Evolutionary conservation across 2,113 vertebrate genomes (phyloP), one percentile per base, ranked within the genome.

Genomic region (Calidris pygmaea): DNA sequence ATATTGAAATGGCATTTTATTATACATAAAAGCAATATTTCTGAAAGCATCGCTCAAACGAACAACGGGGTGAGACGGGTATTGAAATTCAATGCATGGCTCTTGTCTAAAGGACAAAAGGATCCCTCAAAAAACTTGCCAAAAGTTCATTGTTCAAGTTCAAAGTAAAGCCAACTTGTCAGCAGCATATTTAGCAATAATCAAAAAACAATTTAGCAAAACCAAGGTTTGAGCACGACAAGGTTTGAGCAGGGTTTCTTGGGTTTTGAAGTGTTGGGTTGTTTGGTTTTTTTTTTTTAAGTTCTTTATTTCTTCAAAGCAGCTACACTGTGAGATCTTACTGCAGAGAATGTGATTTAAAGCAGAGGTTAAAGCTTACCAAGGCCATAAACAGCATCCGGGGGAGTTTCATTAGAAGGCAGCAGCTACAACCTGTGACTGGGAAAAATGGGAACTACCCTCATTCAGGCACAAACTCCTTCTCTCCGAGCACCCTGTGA

Each of bases 401-500:
- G 29, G 7, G 20, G 41, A 56, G 6, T 75, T 75, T 62, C 89
- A 76, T 15, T 22, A 41, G 9, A 19, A 76, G 16, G 66, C 8
- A 21, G 43, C 4, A 29, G 26, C 58, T 27, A 39, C 35, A 65
- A 47, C 19, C 23, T 35, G 9, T 6, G 60, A 43, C n/a, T 43
- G 29, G 39, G 66, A 34, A 9, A 10, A 29, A 62, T 0, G 2
- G 50, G 59, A 39, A 23, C 53, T 21, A 4, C 10, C 37, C 26
- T 67, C 47, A 5, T 3, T 13, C 37, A 9, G 35, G 35, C 62
- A 60, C 48, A 20, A 10, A 13, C 39, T 12, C 35, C 10, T 7
- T 47, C 43, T 0, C 43, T 15, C 32, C 9, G 4, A 37, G 3
- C 74, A 29, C 1, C 24, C 67, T 3, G 0, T 3, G 5, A 45